A percentile compares a stretch with the other conserved stretches of the same genome.
Evolutionary conservation across 2,888 invertebrate genomes (phyloP).

Genomic region (Tubulanus polymorphus): DNA sequence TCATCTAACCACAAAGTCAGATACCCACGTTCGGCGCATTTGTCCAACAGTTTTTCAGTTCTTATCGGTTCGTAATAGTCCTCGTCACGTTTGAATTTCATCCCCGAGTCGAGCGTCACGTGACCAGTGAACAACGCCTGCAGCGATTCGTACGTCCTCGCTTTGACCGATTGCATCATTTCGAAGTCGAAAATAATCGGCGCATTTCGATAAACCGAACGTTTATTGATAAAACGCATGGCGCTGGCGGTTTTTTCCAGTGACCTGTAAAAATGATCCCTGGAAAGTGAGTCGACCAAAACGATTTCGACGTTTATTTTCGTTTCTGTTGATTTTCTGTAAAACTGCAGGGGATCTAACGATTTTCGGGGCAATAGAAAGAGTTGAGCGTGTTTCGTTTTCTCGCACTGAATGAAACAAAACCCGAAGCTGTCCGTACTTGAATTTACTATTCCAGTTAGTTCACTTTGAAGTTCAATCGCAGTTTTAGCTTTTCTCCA

Average conservation of each 20-base stretch:
- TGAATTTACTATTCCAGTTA: too few relatives aligned
- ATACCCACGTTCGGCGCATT: conserved; percentile 24
- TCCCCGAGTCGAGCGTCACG: too few relatives aligned
- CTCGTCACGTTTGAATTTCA: conserved; percentile 28
- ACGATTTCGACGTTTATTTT: too few relatives aligned
- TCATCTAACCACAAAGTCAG: conserved; percentile 37
- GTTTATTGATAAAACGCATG: conserved; percentile 18
- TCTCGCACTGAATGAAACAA: too few relatives aligned
- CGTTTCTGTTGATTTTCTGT: too few relatives aligned
- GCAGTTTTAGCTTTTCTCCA: too few relatives aligned
- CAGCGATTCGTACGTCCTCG: conserved; percentile 35
- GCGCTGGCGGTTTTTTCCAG: conserved; percentile 25
- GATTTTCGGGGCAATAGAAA: too few relatives aligned
- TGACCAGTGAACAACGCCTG: conserved; percentile 32
- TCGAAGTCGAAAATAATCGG: conserved; percentile 31
- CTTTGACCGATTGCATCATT: conserved; percentile 32
- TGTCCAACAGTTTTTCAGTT: conserved; percentile 21
- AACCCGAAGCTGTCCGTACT: too few relatives aligned
- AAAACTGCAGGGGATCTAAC: too few relatives aligned
- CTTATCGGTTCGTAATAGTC: conserved; percentile 23
- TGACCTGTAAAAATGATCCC: conserved; percentile 34
- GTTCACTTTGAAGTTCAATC: too few relatives aligned
- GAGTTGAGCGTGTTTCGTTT: too few relatives aligned
- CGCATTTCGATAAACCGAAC: not conserved
- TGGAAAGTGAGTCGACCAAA: conserved; percentile 36